These are phyloP conservation scores for Ibidorhyncha struthersii DNA, from an alignment of 2,113 vertebrate genomes.

Conservation along the genomic window DNA sequence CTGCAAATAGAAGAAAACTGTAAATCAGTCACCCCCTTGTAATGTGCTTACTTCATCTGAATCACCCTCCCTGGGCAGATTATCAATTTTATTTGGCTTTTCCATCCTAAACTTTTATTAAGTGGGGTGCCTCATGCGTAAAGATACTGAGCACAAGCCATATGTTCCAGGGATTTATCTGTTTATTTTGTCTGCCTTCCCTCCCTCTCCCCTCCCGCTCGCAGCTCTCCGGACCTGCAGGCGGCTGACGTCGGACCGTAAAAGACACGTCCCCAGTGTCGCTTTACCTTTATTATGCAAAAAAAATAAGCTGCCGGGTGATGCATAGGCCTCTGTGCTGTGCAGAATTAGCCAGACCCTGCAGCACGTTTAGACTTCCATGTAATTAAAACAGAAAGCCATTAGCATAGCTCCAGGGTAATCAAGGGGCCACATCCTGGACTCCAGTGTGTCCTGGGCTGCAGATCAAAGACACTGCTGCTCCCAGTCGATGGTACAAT, in stretches of 20 bases:
- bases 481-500: fast-evolving
- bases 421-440: background rate
- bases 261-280: constrained; percentile 10
- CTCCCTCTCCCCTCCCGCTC: background rate
- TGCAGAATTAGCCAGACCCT: background rate
- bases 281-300: constrained; percentile 43
- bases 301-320: background rate
- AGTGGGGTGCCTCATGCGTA: constrained; percentile 58
- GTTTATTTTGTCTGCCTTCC: constrained; percentile 50
- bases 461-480: background rate
- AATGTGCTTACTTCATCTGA: constrained; percentile 65
- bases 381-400: constrained; percentile 34
- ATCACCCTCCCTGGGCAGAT: constrained; percentile 67
- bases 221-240: background rate
- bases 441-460: background rate
- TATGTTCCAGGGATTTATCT: constrained; percentile 63
- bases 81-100: constrained; percentile 72
- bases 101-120: constrained; percentile 68
- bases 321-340: background rate
- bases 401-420: constrained; percentile 37
- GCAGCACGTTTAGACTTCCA: background rate
- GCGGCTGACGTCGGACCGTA: background rate
- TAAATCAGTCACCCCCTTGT: constrained; percentile 59
- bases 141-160: constrained; percentile 42
- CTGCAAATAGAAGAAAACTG: constrained; percentile 64